phyloP scores from a whole-genome alignment of 2,797 vertebrate species.

The Aulostomus chinensis region DNA sequence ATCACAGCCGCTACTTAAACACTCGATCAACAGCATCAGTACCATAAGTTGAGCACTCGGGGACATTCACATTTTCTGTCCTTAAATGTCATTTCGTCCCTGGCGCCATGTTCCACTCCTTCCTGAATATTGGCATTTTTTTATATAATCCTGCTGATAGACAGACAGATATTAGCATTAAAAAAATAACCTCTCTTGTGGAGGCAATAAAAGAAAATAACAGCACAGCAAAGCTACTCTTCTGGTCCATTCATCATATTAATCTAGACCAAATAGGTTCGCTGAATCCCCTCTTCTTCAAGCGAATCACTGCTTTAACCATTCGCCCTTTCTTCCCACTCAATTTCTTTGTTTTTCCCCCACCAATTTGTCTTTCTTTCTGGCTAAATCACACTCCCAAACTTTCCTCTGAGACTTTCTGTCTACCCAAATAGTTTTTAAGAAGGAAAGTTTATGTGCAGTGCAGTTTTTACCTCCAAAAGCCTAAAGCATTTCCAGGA shows the following conservation, averaged over 20 bases:
- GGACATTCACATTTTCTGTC: too few species aligned
- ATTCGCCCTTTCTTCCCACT: constrained; percentile 23
- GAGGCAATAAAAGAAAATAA: neutral
- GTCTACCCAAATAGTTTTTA: constrained; percentile 56
- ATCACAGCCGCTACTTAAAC: too few species aligned
- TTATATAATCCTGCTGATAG: too few species aligned
- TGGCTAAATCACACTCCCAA: constrained; percentile 26
- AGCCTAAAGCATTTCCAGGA: constrained; percentile 55
- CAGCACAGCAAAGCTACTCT: constrained; percentile 21
- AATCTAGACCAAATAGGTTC: constrained; percentile 48
- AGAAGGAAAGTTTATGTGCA: constrained; percentile 40
- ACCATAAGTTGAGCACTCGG: too few species aligned
- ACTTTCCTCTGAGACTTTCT: constrained; percentile 42
- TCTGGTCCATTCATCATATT: constrained; percentile 62
- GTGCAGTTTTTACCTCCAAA: constrained; percentile 18
- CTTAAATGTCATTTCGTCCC: too few species aligned
- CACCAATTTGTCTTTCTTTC: constrained; percentile 61
- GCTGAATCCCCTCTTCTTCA: constrained; percentile 22
- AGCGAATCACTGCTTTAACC: constrained; percentile 30
- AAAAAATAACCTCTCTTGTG: neutral
- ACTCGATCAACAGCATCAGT: too few species aligned
- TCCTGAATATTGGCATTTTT: too few species aligned
- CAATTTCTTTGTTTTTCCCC: constrained; percentile 3
- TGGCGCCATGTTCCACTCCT: too few species aligned
- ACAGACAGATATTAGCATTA: too few species aligned